These are phyloP conservation scores for Hypsibius dujardini DNA, from an alignment of 1,140 invertebrate genomes.

Conservation along the genomic window DNA sequence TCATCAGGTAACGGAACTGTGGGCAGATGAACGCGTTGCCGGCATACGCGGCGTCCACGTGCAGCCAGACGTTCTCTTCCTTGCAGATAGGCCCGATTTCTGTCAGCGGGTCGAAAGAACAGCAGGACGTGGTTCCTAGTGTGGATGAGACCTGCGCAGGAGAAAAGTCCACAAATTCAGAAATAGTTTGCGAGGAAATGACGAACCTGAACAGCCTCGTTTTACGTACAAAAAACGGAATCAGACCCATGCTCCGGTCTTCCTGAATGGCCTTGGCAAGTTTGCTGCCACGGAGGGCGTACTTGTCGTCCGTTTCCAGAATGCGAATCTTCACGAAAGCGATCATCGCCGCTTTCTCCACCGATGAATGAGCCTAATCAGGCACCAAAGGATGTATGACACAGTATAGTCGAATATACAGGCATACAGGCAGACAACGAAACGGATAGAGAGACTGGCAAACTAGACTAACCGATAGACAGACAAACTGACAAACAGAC, in stretches of 20 bases:
- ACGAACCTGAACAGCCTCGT: constrained; percentile 33
- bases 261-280: constrained; percentile 71
- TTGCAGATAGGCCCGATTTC: constrained; percentile 74
- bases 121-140: constrained; percentile 82
- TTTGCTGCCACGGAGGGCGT: constrained; percentile 67
- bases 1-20: constrained; percentile 62
- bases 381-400: too few species aligned
- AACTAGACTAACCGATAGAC: too few species aligned
- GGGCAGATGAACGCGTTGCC: constrained; percentile 85
- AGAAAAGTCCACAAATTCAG: too few species aligned
- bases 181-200: constrained; percentile 1
- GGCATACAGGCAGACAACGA: too few species aligned
- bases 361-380: constrained; percentile 80
- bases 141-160: constrained; percentile 30
- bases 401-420: too few species aligned
- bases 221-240: constrained; percentile 88
- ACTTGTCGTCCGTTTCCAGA: constrained; percentile 83
- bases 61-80: constrained; percentile 55
- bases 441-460: too few species aligned
- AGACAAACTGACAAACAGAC: too few species aligned
- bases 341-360: constrained; percentile 98
- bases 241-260: constrained; percentile 67
- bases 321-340: constrained; percentile 90
- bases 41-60: constrained; percentile 61
- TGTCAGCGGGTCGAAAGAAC: constrained; percentile 72